Percentiles rank a stretch among this genome's conserved stretches.
Conservation (phyloP, 2,113 vertebrate species). For the Megalops atlanticus region DNA sequence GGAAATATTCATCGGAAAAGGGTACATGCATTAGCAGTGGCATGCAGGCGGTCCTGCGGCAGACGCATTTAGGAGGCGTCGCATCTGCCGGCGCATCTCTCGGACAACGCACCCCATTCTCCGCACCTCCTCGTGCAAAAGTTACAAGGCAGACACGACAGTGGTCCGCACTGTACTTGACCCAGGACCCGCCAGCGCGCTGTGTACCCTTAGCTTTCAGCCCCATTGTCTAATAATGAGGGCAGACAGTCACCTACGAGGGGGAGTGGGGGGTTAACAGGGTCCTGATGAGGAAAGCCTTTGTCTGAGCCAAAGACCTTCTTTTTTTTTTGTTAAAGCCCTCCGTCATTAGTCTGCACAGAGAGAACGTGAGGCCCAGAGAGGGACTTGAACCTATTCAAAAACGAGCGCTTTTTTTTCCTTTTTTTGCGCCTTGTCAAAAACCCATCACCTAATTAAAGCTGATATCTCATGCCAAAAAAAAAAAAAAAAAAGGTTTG, state of each 20-base stretch:
- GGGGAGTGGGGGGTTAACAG: conserved; percentile 74
- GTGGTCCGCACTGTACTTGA: conserved; percentile 45
- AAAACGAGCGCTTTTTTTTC: conserved; percentile 87
- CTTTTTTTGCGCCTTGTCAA: conserved; percentile 87
- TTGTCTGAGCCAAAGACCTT: conserved; percentile 73
- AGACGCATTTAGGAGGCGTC: no score
- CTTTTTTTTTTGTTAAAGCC: conserved; percentile 75
- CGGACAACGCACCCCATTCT: background rate
- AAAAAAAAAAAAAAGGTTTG: conserved; percentile 83
- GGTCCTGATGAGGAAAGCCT: conserved; percentile 82
- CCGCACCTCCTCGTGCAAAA: background rate
- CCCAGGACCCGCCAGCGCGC: background rate
- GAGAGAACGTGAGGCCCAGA: conserved; percentile 79
- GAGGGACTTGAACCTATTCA: conserved; percentile 88
- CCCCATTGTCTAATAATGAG: conserved; percentile 70
- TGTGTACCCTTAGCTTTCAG: conserved; percentile 48
- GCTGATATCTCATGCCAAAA: conserved; percentile 88
- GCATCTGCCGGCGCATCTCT: no score
- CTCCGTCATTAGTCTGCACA: conserved; percentile 85
- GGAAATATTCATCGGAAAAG: no score
- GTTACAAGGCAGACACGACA: background rate
- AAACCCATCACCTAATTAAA: conserved; percentile 96
- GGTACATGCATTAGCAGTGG: no score
- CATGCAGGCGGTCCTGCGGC: no score
- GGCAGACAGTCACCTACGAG: conserved; percentile 85